Conservation (phyloP, 2,797 vertebrate species). For the Antennarius maculatus region DNA sequence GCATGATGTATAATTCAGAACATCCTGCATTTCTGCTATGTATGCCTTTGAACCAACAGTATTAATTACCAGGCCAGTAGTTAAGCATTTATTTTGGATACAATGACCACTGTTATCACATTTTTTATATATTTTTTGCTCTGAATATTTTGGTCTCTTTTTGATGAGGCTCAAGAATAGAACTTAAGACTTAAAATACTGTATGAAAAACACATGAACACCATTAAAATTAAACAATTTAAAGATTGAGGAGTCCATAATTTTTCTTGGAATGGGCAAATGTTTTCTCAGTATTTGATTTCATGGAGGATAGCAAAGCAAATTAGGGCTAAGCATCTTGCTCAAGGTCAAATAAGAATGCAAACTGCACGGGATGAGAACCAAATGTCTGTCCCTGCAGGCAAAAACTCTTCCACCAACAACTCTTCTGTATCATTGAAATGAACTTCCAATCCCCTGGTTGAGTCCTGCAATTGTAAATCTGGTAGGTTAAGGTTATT, state of each 20-base stretch:
- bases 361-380: too few relatives aligned
- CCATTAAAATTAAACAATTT: neutral
- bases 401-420: too few relatives aligned
- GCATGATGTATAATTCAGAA: constrained; percentile 62
- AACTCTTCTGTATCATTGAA: too few relatives aligned
- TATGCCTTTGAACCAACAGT: constrained; percentile 30
- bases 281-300: too few relatives aligned
- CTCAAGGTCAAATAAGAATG: too few relatives aligned
- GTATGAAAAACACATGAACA: neutral
- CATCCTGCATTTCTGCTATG: constrained; percentile 46
- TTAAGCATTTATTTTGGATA: constrained; percentile 47
- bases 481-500: neutral
- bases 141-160: neutral
- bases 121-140: constrained; percentile 5
- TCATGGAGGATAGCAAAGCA: too few relatives aligned
- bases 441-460: too few relatives aligned
- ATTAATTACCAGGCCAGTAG: constrained; percentile 43
- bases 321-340: too few relatives aligned
- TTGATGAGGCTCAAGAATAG: neutral
- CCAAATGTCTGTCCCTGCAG: too few relatives aligned
- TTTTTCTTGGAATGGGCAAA: too few relatives aligned
- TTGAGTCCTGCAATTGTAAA: neutral
- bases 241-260: too few relatives aligned
- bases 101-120: constrained; percentile 16
- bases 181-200: neutral